Evolutionary conservation across 1,140 invertebrate species (phyloP), one percentile per base, ranked within the genome.

Genomic region (Dendroctonus ponderosae): DNA sequence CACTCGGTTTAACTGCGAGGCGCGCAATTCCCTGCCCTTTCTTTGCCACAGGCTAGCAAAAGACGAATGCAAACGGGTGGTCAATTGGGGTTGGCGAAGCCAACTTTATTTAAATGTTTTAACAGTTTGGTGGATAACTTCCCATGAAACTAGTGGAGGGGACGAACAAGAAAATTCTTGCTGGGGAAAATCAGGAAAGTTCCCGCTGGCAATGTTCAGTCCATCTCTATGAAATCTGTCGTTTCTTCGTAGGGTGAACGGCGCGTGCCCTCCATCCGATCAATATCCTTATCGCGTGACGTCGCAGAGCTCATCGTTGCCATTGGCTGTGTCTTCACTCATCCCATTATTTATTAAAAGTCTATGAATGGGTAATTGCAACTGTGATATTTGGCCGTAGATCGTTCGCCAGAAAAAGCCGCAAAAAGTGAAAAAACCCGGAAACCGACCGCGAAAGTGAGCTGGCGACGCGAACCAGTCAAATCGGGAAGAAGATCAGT

Each of bases 301-400:
- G 75, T 75, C 71, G 75, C 71, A 9, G 26, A 14, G 63, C 64
- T 67, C 61, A 49, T 62, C 53, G 57, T 57, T 68, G 56, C 72
- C 53, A 77, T 78, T 78, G 77, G 77, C 67, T 62, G 66, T 57
- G 60, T 63, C 67, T 69, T 61, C 70, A 76, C 75, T 77, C 76
- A 77, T 79, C 78, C 76, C 74, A 77, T 79, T 77, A 79, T 79
- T 79, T 79, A 79, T 79, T 77, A 78, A 78, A 76, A 72, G 72
- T 75, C 70, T 71, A 79, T 79, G 77, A 79, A 79, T 79, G 77
- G 75, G 72, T 76, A 75, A 78, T 75, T 72, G 72, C 72, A 75
- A 74, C 75, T 76, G 73, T 77, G 77, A 78, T 79, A 78, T 76
- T 76, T 74, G 69, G 68, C 70, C 70, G 70, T 70, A 66, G 70